Percentiles rank a stretch among this genome's conserved stretches.
phyloP scores from a whole-genome alignment of 2,113 vertebrate genomes.

The Stercorarius parasiticus region DNA sequence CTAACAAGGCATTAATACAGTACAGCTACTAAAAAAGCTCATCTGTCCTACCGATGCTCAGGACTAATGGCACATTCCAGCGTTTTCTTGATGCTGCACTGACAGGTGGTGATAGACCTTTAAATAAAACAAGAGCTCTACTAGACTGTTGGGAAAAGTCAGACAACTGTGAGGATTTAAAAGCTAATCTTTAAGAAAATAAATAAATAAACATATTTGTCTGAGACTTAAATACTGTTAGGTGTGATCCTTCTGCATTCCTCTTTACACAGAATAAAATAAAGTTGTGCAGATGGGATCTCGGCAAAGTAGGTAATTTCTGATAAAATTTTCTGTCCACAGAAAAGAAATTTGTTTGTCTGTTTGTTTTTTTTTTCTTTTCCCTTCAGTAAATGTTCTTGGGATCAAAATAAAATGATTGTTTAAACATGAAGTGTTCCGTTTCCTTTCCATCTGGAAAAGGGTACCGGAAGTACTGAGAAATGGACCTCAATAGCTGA shows the following conservation, averaged over 20 bases:
- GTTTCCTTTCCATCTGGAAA: not conserved
- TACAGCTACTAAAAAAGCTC: slow-evolving; percentile 43
- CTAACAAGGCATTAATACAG: slow-evolving; percentile 50
- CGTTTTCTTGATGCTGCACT: not conserved
- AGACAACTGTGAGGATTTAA: not conserved
- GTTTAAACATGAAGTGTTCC: not conserved
- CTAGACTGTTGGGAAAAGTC: not conserved
- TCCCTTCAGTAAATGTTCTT: not conserved
- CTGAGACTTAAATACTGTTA: not conserved
- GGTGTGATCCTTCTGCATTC: not conserved
- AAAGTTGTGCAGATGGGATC: not conserved
- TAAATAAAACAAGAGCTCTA: slow-evolving; percentile 25
- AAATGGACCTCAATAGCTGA: not conserved
- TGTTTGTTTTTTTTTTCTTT: not conserved
- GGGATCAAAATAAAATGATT: not conserved
- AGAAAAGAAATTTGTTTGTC: not conserved
- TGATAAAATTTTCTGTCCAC: not conserved
- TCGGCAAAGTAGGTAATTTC: not conserved
- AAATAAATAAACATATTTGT: not conserved
- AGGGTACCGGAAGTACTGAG: not conserved
- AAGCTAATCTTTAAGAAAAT: slow-evolving; percentile 33
- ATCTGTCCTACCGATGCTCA: slow-evolving; percentile 1
- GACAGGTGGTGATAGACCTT: slow-evolving; percentile 12
- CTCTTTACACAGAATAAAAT: not conserved
- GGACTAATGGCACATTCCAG: not conserved